phyloP scores from a whole-genome alignment of 2,113 vertebrate genomes.

The Nyctereutes procyonoides region DNA sequence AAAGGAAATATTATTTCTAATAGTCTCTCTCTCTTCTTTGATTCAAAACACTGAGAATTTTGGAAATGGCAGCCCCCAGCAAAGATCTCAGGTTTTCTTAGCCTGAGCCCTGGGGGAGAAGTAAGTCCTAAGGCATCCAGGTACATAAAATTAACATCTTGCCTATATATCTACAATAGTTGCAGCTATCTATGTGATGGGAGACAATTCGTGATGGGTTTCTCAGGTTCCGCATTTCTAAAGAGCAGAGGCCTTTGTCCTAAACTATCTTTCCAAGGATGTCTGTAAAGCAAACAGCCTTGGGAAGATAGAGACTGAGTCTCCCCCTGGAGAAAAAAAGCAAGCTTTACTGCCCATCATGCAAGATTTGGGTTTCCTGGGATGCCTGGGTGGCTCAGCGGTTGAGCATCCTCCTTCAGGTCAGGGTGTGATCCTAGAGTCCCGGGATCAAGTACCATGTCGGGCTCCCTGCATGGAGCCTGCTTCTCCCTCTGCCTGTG shows the following conservation, averaged over 20 bases:
- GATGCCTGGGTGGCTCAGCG: too few relatives aligned
- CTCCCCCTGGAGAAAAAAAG: background rate
- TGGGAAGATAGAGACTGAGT: background rate
- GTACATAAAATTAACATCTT: rapidly evolving
- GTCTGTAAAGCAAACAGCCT: background rate
- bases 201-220: background rate
- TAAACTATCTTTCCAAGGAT: background rate
- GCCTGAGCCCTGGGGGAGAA: background rate
- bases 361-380: background rate
- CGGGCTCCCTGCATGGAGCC: too few relatives aligned
- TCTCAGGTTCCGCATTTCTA: background rate
- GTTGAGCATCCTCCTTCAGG: too few relatives aligned
- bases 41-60: background rate
- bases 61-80: background rate
- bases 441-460: too few relatives aligned
- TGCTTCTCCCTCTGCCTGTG: too few relatives aligned
- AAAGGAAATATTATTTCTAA: background rate
- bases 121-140: background rate
- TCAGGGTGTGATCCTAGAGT: too few relatives aligned
- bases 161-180: background rate
- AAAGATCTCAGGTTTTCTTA: background rate
- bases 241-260: background rate
- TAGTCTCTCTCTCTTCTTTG: background rate
- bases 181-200: background rate
- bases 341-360: background rate